Conservation (phyloP, 1,140 invertebrate genomes). For the Hypsibius dujardini region DNA sequence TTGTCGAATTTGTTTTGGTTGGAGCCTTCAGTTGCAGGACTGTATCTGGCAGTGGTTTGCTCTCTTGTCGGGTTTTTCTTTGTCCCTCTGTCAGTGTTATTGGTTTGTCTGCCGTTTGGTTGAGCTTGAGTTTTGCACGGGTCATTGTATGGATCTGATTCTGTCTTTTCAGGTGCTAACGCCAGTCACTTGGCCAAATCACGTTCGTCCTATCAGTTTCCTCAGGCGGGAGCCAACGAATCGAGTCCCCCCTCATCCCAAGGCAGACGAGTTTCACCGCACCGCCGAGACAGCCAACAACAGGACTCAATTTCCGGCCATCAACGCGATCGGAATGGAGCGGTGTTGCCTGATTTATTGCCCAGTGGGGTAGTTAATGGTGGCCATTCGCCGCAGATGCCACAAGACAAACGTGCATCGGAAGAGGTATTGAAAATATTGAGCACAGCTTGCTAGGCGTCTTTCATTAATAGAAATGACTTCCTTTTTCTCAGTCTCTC, state of each 20-base stretch:
- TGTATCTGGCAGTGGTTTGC: no score
- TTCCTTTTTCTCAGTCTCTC: neutral
- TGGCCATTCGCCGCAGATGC: constrained; percentile 52
- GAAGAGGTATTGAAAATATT: constrained; percentile 56
- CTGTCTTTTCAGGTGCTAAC: neutral
- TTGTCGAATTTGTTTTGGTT: neutral
- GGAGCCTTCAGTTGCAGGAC: neutral
- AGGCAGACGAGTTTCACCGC: constrained; percentile 20
- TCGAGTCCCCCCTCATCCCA: constrained; percentile 15
- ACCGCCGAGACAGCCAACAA: neutral
- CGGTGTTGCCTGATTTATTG: constrained; percentile 77
- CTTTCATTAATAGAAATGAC: no score
- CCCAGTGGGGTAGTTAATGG: constrained; percentile 43
- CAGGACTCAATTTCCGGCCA: constrained; percentile 26
- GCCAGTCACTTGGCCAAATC: constrained; percentile 10
- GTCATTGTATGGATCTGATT: no score
- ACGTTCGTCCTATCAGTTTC: constrained; percentile 11
- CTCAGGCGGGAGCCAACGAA: constrained; percentile 12
- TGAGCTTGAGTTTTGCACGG: no score
- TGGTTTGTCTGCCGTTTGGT: no score
- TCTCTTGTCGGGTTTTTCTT: no score
- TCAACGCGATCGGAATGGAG: constrained; percentile 51
- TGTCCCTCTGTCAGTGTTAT: no score
- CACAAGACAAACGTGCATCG: constrained; percentile 70
- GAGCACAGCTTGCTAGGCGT: no score